Conservation (phyloP, 2,113 vertebrate species). For the Ranitomeya imitator region DNA sequence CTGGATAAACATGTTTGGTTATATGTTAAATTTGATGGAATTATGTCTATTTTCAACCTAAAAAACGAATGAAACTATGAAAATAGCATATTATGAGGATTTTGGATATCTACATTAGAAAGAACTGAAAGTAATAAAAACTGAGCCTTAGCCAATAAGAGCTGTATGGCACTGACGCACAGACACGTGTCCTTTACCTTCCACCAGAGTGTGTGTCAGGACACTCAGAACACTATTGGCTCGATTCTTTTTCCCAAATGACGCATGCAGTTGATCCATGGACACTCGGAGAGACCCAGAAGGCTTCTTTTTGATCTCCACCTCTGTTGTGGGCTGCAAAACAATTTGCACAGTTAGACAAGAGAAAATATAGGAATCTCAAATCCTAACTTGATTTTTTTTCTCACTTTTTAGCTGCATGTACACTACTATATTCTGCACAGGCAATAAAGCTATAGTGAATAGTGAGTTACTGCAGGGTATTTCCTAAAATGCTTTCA, state of each 20-base stretch:
- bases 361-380: not conserved
- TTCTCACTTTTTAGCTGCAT: not conserved
- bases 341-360: not conserved
- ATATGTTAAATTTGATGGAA: no score
- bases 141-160: no score
- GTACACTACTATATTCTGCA: not conserved
- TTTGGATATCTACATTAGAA: not conserved
- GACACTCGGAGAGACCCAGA: conserved; percentile 94
- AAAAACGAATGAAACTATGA: no score
- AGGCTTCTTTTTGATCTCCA: conserved; percentile 92
- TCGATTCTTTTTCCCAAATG: conserved; percentile 89
- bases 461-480: not conserved
- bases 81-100: no score
- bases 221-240: conserved; percentile 96
- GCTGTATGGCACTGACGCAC: not conserved
- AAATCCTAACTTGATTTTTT: not conserved
- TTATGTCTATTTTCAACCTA: no score
- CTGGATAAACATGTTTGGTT: no score
- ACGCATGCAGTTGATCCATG: conserved; percentile 93
- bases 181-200: conserved; percentile 78
- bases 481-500: not conserved
- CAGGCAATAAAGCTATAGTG: not conserved
- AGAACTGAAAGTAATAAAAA: not conserved
- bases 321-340: conserved; percentile 84
- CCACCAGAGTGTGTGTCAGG: conserved; percentile 91